Evolutionary conservation across 2,113 vertebrate species (phyloP).

Genomic region (Boulengerochromis microlepis): DNA sequence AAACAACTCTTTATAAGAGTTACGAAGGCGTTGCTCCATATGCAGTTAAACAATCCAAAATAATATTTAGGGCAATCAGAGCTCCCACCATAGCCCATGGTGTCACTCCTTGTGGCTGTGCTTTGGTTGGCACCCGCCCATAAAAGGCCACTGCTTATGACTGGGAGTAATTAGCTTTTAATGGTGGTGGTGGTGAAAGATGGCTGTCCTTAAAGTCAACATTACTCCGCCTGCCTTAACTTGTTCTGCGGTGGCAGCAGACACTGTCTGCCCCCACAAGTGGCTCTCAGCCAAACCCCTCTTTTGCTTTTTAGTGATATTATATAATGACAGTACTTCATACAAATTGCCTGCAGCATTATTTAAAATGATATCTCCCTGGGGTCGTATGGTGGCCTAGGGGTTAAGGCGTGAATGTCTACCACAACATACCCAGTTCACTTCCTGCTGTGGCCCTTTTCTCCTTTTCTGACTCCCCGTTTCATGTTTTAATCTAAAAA

Average conservation of each 20-base stretch:
- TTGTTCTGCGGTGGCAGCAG: constrained; percentile 13
- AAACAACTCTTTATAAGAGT: constrained; percentile 47
- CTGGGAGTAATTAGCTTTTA: constrained; percentile 58
- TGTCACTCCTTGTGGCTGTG: constrained; percentile 47
- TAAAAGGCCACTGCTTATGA: constrained; percentile 34
- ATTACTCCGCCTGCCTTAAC: constrained; percentile 32
- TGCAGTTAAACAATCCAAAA: constrained; percentile 40
- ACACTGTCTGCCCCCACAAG: background rate
- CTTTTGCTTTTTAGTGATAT: constrained; percentile 2
- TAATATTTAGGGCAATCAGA: constrained; percentile 35
- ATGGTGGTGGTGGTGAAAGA: constrained; percentile 34
- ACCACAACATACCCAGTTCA: background rate
- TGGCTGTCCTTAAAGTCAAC: constrained; percentile 51
- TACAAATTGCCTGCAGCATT: background rate
- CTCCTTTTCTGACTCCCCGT: background rate
- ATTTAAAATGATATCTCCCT: background rate
- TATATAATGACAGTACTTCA: constrained; percentile 16
- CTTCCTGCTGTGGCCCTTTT: background rate
- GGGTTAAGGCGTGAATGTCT: background rate
- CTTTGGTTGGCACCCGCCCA: constrained; percentile 32
- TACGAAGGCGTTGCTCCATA: constrained; percentile 29
- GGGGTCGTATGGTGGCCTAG: background rate
- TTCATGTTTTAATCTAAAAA: background rate
- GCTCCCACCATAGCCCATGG: background rate
- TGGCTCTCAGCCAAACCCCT: background rate